Evolutionary conservation across 2,888 invertebrate genomes (phyloP).

Genomic region (Chrysodeixis includens): DNA sequence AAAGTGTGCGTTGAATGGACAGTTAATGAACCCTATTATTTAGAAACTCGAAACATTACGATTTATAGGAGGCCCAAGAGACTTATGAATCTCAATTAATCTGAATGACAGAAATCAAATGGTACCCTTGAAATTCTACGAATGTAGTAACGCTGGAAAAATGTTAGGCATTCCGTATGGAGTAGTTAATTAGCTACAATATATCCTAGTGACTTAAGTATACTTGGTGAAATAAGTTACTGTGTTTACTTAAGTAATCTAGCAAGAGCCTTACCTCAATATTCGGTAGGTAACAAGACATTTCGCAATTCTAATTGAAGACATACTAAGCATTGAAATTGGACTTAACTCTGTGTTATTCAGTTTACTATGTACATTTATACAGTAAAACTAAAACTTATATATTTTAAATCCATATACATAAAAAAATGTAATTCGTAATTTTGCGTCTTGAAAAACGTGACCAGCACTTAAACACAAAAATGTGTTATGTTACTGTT

Average conservation of each 20-base stretch:
- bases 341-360: too few species aligned
- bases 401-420: too few species aligned
- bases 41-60: constrained; percentile 38
- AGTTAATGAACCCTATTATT: constrained; percentile 47
- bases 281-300: too few species aligned
- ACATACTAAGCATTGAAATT: too few species aligned
- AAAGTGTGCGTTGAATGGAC: constrained; percentile 45
- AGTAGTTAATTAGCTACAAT: constrained; percentile 8
- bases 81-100: constrained; percentile 41
- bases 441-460: too few species aligned
- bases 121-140: constrained; percentile 1
- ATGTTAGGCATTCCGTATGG: constrained; percentile 40
- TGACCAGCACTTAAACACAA: too few species aligned
- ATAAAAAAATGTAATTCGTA: too few species aligned
- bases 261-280: too few species aligned
- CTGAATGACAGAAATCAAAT: constrained; percentile 33
- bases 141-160: constrained; percentile 3
- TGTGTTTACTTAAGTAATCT: not conserved
- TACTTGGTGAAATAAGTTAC: not conserved
- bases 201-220: not conserved
- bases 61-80: constrained; percentile 41
- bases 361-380: too few species aligned
- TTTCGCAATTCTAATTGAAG: too few species aligned
- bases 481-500: too few species aligned
- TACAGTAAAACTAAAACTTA: too few species aligned